Evolutionary conservation across 23 tunicate species (phyloP), one percentile per base, ranked within the genome.

Genomic region (Botrylloides violaceus): DNA sequence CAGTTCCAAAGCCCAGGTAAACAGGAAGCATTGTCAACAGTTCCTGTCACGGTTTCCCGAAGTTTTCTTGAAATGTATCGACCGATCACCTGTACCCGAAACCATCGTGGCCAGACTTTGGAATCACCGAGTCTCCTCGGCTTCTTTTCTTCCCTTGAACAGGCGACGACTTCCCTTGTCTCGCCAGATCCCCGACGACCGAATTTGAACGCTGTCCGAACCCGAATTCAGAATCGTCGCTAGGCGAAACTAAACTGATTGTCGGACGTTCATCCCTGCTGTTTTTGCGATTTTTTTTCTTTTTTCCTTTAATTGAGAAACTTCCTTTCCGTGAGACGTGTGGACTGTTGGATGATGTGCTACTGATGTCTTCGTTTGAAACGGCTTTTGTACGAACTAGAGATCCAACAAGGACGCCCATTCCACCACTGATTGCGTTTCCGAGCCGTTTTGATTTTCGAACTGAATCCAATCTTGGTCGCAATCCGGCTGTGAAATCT

Each of bases 351-450:
- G 83, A 76, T 1, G 71, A 29, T 27, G 58, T 12, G 55, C 63
- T 74, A 23, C 29, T 34, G 4, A 74, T 2, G 29, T 90, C 97
- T 48, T 90, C 97, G 25, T 70, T 18, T 3, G 97, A 83, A 43
- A 43, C 37, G 36, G 74, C 43, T 50, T 57, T 88, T 12, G 79
- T 20, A 19, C 53, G 37, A 22, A 82, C 64, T 2, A 88, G 53
- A 23, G 57, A 32, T 20, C 96, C 96, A n/a, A n/a, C n/a, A 0
- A 87, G 78, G 21, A 75, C 64, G 20, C 86, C 74, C 34, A 87
- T 70, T 15, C 96, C 96, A 21, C 96, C 96, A 55, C 97, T 80
- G 32, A 90, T 90, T 39, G 82, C 90, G 77, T 66, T 79, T 34
- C 79, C 62, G 68, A 90, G 75, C 15, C 90, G 84, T 3, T 90